Percentiles rank a stretch among this genome's conserved stretches.
These are phyloP conservation scores for Channa striata DNA, from an alignment of 2,797 vertebrate genomes.

Conservation along the genomic window DNA sequence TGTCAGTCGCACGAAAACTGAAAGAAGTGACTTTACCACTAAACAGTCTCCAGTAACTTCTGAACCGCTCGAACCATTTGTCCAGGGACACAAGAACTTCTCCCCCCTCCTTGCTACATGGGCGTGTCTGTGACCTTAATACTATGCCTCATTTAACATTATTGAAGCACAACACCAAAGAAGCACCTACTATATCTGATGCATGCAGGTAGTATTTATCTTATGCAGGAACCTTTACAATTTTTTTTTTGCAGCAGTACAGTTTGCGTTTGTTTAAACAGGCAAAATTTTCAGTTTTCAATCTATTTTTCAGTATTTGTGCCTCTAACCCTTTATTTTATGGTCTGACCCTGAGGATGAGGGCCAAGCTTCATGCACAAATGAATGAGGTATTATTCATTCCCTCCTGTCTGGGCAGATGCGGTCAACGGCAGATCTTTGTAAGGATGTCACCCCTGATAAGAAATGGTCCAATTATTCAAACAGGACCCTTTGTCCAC, in stretches of 20 bases:
- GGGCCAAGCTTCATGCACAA: conserved; percentile 69
- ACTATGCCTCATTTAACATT: conserved; percentile 68
- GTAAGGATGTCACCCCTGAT: conserved; percentile 86
- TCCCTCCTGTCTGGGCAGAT: conserved; percentile 86
- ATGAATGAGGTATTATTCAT: conserved; percentile 84
- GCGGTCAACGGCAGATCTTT: conserved; percentile 86
- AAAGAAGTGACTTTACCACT: neutral
- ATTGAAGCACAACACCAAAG: conserved; percentile 26
- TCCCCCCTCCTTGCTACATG: conserved; percentile 30
- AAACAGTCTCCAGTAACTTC: conserved; percentile 11
- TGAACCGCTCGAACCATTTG: conserved; percentile 15
- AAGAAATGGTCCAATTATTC: conserved; percentile 89
- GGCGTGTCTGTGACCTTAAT: conserved; percentile 63
- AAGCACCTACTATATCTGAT: conserved; percentile 3
- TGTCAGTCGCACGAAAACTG: neutral
- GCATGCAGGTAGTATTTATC: conserved; percentile 16
- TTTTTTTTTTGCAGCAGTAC: conserved; percentile 6
- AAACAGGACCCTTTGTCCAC: conserved; percentile 84
- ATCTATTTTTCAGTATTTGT: conserved; percentile 43
- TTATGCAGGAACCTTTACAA: conserved; percentile 22
- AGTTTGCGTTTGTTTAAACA: conserved; percentile 27
- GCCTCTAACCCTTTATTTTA: conserved; percentile 65
- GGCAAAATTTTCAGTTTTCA: conserved; percentile 43
- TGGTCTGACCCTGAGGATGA: conserved; percentile 70
- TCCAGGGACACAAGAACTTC: conserved; percentile 34